Percentiles rank a stretch among this genome's conserved stretches.
Evolutionary conservation across 2,888 invertebrate species (phyloP).

Genomic region (Hirtodrosophila confusa): DNA sequence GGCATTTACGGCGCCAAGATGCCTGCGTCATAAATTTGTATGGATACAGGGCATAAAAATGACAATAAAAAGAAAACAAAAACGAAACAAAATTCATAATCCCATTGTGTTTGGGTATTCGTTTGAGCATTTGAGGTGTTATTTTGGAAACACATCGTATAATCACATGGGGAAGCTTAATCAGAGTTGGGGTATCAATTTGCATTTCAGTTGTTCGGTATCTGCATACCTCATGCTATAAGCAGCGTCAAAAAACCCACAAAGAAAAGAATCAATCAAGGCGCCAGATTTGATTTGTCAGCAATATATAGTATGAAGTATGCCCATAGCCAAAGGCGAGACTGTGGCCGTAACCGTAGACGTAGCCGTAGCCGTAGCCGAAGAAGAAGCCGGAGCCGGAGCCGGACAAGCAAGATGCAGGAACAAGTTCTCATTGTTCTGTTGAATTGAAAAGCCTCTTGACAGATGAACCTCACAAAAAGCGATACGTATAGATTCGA

Average conservation of each 20-base stretch:
- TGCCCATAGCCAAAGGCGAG: background rate
- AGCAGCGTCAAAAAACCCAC: constrained; percentile 16
- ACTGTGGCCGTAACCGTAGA: background rate
- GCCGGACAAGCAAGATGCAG: constrained; percentile 17
- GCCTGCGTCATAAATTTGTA: constrained; percentile 12
- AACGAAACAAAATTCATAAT: constrained; percentile 19
- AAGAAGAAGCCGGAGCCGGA: background rate
- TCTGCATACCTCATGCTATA: constrained; percentile 1
- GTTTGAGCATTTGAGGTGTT: constrained; percentile 1
- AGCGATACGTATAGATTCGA: background rate
- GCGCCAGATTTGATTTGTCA: constrained; percentile 7
- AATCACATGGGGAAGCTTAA: constrained; percentile 21
- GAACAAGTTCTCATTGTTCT: constrained; percentile 75
- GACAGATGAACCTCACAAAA: constrained; percentile 14
- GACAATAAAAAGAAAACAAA: constrained; percentile 31
- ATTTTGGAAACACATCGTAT: constrained; percentile 17
- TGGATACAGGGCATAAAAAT: constrained; percentile 23
- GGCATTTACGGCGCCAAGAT: too few relatives aligned
- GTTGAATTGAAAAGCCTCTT: constrained; percentile 10
- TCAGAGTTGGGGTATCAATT: constrained; percentile 33
- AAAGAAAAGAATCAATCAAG: constrained; percentile 54
- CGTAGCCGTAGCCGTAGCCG: background rate
- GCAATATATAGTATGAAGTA: background rate
- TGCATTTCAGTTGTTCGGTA: constrained; percentile 39
- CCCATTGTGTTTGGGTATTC: constrained; percentile 18